Evolutionary conservation across 30 jellyfish, hydroid and myxozoan genomes (phyloP).

Genomic region (Aurelia aurita): DNA sequence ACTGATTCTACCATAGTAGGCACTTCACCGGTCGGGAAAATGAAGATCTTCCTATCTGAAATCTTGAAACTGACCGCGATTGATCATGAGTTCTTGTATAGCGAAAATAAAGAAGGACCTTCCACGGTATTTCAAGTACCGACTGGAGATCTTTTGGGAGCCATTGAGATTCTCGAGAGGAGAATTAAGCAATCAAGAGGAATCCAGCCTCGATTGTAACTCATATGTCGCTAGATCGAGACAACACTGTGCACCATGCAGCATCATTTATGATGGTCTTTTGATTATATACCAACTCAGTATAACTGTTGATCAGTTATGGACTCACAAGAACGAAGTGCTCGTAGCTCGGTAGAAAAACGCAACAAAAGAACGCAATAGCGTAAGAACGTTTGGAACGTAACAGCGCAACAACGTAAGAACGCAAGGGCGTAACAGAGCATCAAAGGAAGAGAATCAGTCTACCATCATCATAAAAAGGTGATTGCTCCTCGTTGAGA

Average conservation of each 20-base stretch:
- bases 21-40: constrained; percentile 64
- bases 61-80: constrained; percentile 31
- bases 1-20: constrained; percentile 32
- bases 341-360: too few relatives aligned
- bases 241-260: neutral
- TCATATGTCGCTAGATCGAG: neutral
- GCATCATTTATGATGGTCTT: neutral
- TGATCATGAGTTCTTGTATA: constrained; percentile 64
- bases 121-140: constrained; percentile 56
- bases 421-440: too few relatives aligned
- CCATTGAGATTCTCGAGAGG: constrained; percentile 16
- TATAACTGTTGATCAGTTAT: neutral
- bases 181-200: neutral
- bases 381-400: neutral
- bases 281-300: neutral
- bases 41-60: constrained; percentile 39
- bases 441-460: too few relatives aligned
- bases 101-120: constrained; percentile 65
- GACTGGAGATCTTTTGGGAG: neutral
- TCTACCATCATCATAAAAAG: too few relatives aligned
- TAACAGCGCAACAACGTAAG: too few relatives aligned
- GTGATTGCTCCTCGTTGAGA: too few relatives aligned
- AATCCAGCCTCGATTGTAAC: neutral
- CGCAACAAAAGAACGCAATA: too few relatives aligned
- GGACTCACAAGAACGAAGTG: neutral